Percentiles rank a stretch among this genome's conserved stretches.
These are phyloP conservation scores for Hymenopus coronatus DNA, from an alignment of 2,888 invertebrate species.

Conservation along the genomic window DNA sequence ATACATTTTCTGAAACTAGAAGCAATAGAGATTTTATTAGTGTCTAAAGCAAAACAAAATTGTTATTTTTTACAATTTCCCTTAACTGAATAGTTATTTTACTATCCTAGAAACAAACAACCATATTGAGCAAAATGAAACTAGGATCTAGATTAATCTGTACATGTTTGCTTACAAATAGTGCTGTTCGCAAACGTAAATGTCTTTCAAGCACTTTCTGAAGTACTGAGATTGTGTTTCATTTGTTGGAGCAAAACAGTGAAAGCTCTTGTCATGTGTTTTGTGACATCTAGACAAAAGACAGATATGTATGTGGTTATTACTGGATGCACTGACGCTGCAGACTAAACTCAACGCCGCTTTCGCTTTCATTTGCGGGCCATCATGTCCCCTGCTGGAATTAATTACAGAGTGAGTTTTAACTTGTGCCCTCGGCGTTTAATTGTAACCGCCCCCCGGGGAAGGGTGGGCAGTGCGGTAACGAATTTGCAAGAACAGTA, in stretches of 20 bases:
- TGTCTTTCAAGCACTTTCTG: neutral
- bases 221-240: neutral
- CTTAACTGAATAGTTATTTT: no score
- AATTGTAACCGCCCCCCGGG: neutral
- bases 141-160: no score
- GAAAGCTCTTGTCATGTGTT: neutral
- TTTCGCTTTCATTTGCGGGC: neutral
- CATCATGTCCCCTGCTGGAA: neutral
- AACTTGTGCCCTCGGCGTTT: neutral
- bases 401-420: neutral
- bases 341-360: no score
- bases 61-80: no score
- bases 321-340: neutral
- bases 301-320: neutral
- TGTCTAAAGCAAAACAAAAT: no score
- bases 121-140: no score
- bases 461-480: neutral
- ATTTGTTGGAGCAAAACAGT: neutral
- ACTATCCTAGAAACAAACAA: no score
- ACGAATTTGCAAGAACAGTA: neutral
- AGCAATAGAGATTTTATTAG: no score
- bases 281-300: neutral
- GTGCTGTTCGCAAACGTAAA: neutral
- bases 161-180: no score
- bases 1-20: no score